Base-by-base conservation (phyloP, 2,888 invertebrate species). In the Lasioglossum vierecki region DNA sequence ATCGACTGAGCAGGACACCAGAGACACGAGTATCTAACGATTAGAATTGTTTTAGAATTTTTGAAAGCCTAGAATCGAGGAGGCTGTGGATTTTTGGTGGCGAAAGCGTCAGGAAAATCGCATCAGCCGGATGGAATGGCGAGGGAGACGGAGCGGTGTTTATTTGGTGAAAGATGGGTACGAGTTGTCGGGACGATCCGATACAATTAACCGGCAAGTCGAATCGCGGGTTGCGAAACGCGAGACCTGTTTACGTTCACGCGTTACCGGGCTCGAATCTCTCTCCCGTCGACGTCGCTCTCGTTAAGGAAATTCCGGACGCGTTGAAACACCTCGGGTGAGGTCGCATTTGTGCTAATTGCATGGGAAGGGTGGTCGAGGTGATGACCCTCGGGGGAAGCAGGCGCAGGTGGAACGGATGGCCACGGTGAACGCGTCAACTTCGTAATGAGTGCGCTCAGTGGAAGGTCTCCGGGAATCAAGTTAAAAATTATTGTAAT, bases 281-380 rank as follows among this genome's bases (percentile, higher is more conserved):
- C 46, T 66, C 44, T 26, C 35, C 46, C 44, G 53, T 39, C 3
- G 35, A n/a, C 41, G 44, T n/a, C 39, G 3, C 53, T 68, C 76
- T n/a, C 74, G 74, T 66, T 41, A 76, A 80, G 75, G 79, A 86
- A 84, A 78, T 71, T 76, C 63, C 60, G 41, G 41, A 66, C 35
- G 68, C 35, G 60, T 70, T 63, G 35, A 46, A 80, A 68, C 71
- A 49, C 70, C 72, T 46, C 73, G 30, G 83, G 74, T 70, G 79
- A 72, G 71, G 71, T 86, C 85, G 84, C 71, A 76, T 85, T 86
- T 80, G 82, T 79, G 74, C 72, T 84, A 88, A 87, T 83, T 87
- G 76, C 79, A 68, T 26, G 57, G 63, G 30, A 83, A 79, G 79
- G 83, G 60, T 76, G 72, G 68, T 63, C 79, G 68, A 71, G 57